Conservation (phyloP, 2,888 invertebrate species). For the Trichacis sp. region DNA sequence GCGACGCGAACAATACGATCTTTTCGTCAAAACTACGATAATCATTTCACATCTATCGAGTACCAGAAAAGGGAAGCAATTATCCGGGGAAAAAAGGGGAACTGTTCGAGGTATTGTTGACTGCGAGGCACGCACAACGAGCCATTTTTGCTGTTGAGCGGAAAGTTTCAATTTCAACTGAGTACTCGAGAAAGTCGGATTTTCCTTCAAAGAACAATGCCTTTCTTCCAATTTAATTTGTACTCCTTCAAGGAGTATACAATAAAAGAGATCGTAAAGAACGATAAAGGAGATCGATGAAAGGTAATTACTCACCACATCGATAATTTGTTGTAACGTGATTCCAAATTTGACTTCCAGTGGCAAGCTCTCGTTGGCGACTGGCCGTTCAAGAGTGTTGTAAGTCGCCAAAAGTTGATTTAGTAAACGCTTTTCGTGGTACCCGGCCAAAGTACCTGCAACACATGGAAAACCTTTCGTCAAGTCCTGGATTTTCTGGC, state of each 20-base stretch:
- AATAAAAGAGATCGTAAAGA: too few species aligned
- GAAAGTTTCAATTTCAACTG: not conserved
- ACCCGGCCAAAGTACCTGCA: conserved; percentile 89
- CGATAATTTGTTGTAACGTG: conserved; percentile 92
- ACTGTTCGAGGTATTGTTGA: conserved; percentile 4
- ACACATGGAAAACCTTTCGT: conserved; percentile 45
- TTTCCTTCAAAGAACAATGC: not conserved
- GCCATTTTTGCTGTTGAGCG: not conserved
- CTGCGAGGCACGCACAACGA: not conserved
- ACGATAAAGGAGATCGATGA: not conserved
- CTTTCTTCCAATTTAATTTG: not conserved
- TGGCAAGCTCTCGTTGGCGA: conserved; percentile 91
- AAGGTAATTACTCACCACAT: conserved; percentile 83
- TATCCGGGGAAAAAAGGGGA: conserved; percentile 9
- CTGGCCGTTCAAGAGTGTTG: conserved; percentile 91
- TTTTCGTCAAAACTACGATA: conserved; percentile 20
- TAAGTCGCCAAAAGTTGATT: conserved; percentile 85
- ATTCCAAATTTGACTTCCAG: conserved; percentile 92
- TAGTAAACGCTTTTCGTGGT: conserved; percentile 88
- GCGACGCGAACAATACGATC: conserved; percentile 24
- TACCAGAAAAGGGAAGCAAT: conserved; percentile 13
- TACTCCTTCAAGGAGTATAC: not conserved
- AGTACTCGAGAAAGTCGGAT: not conserved
- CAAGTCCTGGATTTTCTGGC: not conserved
- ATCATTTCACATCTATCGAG: conserved; percentile 18